Base-by-base conservation (phyloP, 1,140 invertebrate species). In the Camponotus vicinus region DNA sequence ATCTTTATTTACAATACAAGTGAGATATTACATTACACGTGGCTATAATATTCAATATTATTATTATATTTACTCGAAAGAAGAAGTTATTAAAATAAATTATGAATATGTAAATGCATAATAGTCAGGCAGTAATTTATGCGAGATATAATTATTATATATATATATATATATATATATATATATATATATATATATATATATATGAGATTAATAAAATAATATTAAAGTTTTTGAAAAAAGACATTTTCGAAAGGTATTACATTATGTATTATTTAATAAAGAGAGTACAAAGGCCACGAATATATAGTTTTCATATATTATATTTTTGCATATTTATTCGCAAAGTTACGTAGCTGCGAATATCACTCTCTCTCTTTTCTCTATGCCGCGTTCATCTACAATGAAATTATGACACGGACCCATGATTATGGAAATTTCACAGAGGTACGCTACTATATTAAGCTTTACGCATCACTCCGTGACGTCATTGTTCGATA, bases 381-480 rank as follows among this genome's bases (percentile, higher is more conserved):
- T 34, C 45, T 73, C 37, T 61, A 3, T n/a, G 40, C 7, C 13
- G 69, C 69, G 40, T 21, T 75, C 55, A 34, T 82, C 21, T 83
- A 83, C 69, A 83, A 83, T 73, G n/a, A 18, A 73, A 83, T 83
- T 75, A 83, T 32, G 40, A 73, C 40, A 73, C 40, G 67, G 55
- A 73, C 27, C 61, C 55, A 82, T 82, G 79, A 82, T 82, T 82
- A 82, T 75, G 79, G 79, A 83, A 83, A 83, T 83, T 83, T 83
- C 79, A 63, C 79, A 75, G 69, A 61, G 55, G 49, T 37, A 11
- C 27, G 45, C 18, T 52, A 40, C 69, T 83, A 83, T 83, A 83
- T 83, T 83, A 83, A 83, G 55, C 69, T 73, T 52, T 37, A 61
- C 55, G 55, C 69, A 61, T 75, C 79, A 70, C 40, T 34, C 79